Conservation (phyloP, 2,797 vertebrate species). For the Etheostoma perlongum region DNA sequence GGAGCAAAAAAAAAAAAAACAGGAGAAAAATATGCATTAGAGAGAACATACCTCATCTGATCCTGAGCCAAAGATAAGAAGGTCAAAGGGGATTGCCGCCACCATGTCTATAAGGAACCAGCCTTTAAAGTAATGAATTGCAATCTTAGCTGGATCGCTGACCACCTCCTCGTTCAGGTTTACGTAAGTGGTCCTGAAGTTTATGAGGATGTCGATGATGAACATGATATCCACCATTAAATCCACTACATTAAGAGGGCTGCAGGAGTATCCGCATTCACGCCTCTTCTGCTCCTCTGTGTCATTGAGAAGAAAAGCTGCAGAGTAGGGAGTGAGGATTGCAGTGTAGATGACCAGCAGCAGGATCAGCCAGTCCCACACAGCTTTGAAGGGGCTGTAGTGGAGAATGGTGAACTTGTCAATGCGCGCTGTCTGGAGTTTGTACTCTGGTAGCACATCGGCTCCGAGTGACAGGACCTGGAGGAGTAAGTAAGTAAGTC, state of each 20-base stretch:
- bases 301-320: conserved; percentile 97
- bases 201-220: conserved; percentile 99
- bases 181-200: conserved; percentile 99
- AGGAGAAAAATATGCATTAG: conserved; percentile 40
- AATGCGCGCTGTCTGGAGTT: conserved; percentile 96
- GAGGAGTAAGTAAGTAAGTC: conserved; percentile 17
- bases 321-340: conserved; percentile 98
- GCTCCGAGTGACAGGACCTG: conserved; percentile 98
- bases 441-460: conserved; percentile 98
- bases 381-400: conserved; percentile 98
- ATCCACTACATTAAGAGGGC: conserved; percentile 96
- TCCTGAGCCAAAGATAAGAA: conserved; percentile 99
- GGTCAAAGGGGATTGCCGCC: conserved; percentile 98
- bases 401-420: conserved; percentile 99
- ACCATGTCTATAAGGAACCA: conserved; percentile 99
- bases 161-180: conserved; percentile 99
- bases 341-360: conserved; percentile 98
- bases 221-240: conserved; percentile 99
- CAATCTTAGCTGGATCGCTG: conserved; percentile 97
- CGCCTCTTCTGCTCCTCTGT: conserved; percentile 94
- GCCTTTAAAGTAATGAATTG: conserved; percentile 99
- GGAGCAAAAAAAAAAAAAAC: conserved; percentile 37
- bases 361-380: conserved; percentile 99
- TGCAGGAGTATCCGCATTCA: conserved; percentile 97
- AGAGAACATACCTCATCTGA: conserved; percentile 95